Evolutionary conservation across 2,113 vertebrate genomes (phyloP).

Genomic region (Bucco capensis): DNA sequence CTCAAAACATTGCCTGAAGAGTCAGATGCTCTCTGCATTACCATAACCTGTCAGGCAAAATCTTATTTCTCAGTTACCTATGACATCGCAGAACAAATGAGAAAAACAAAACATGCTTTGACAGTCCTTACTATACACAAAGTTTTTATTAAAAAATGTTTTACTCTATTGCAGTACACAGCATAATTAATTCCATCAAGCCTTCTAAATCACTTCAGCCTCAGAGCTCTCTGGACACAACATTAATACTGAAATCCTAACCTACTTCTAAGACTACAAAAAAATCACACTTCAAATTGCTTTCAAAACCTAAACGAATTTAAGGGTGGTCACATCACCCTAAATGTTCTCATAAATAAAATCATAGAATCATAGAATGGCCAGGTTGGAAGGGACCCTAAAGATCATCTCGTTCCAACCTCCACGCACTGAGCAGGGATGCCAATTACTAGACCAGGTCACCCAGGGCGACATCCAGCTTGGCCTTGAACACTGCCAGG

Average conservation of each 20-base stretch:
- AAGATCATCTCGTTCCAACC: no score
- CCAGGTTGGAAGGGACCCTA: no score
- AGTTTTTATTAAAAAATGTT: background rate
- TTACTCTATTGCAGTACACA: background rate
- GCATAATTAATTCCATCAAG: background rate
- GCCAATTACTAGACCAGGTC: no score
- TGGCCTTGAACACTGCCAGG: no score
- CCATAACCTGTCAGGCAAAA: background rate
- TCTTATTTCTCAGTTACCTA: background rate
- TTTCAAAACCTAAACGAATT: background rate
- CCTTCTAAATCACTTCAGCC: background rate
- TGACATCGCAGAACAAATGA: background rate
- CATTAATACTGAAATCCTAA: background rate
- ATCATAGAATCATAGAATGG: no score
- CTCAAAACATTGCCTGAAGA: background rate
- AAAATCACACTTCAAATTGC: background rate
- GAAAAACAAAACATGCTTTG: background rate
- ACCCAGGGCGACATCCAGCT: no score
- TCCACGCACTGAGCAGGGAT: no score
- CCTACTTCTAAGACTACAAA: background rate
- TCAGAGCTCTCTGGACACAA: background rate
- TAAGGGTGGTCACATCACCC: background rate
- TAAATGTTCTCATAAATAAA: background rate
- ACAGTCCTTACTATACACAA: background rate
- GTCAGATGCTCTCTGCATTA: background rate